Evolutionary conservation across 2,888 invertebrate species (phyloP).

Genomic region (Melanostoma mellinum): DNA sequence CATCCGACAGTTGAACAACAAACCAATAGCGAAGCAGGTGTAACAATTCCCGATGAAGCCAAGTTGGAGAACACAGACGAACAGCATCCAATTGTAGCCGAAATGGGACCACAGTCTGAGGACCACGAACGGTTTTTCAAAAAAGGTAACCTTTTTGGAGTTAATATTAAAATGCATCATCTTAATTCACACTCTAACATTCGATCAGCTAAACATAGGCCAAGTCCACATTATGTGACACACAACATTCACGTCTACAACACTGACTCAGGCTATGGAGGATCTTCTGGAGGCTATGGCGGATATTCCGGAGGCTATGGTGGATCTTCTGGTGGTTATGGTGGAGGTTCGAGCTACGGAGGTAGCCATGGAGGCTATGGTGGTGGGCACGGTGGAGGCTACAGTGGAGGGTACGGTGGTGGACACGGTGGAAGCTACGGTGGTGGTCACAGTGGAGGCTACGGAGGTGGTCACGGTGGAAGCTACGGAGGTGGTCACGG

Average conservation of each 20-base stretch:
- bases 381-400: slow-evolving; percentile 16
- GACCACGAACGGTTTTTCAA: slow-evolving; percentile 54
- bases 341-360: slow-evolving; percentile 28
- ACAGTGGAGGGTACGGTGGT: slow-evolving; percentile 26
- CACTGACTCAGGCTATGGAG: slow-evolving; percentile 73
- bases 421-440: slow-evolving; percentile 55
- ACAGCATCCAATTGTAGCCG: slow-evolving; percentile 53
- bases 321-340: slow-evolving; percentile 5
- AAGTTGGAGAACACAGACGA: slow-evolving; percentile 34
- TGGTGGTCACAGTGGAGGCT: slow-evolving; percentile 40
- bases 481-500: slow-evolving; percentile 66
- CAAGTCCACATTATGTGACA: slow-evolving; percentile 59
- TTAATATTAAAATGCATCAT: slow-evolving; percentile 72
- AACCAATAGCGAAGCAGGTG: background rate
- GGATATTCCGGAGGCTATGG: slow-evolving; percentile 40
- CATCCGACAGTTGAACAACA: slow-evolving; percentile 5
- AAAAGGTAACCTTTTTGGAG: slow-evolving; percentile 80
- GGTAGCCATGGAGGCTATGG: slow-evolving; percentile 38
- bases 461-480: slow-evolving; percentile 70
- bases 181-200: slow-evolving; percentile 51
- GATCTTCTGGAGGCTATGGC: slow-evolving; percentile 43
- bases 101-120: slow-evolving; percentile 62
- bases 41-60: slow-evolving; percentile 28
- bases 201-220: slow-evolving; percentile 56
- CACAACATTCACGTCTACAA: slow-evolving; percentile 70